phyloP scores from a whole-genome alignment of 2,113 vertebrate species.

The Circaetus cinerascens region DNA sequence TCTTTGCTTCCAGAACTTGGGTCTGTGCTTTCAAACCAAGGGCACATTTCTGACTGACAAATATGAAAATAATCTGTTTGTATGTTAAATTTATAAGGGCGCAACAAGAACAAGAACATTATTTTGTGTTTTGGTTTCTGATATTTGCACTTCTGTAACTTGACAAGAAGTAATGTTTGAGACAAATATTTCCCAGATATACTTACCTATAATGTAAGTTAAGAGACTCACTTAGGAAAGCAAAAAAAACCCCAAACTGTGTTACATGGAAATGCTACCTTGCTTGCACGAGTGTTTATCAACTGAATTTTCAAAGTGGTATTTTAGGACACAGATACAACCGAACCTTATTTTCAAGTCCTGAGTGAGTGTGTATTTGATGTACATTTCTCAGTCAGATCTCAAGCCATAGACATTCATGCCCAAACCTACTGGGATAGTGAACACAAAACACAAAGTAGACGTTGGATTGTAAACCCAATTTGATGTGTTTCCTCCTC shows the following conservation, averaged over 20 bases:
- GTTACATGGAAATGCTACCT: background rate
- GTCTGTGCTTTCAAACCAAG: conserved; percentile 3
- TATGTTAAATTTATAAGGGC: background rate
- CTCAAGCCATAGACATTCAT: background rate
- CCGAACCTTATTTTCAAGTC: background rate
- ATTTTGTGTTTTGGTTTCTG: background rate
- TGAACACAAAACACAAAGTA: background rate
- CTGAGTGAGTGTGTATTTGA: background rate
- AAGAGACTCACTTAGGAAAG: background rate
- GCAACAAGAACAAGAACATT: background rate
- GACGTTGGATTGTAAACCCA: background rate
- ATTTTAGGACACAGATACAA: background rate
- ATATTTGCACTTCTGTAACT: background rate
- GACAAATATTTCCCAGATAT: background rate
- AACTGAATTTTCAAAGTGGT: background rate
- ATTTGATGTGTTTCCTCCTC: background rate
- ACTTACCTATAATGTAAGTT: background rate
- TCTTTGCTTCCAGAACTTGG: background rate
- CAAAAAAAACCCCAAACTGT: background rate
- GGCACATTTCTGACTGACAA: background rate
- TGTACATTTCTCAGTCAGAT: background rate
- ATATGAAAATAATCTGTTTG: background rate
- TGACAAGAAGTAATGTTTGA: background rate
- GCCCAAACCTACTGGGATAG: background rate
- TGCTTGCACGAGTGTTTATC: background rate